These are phyloP conservation scores for Luehdorfia chinensis DNA, from an alignment of 1,140 invertebrate genomes.

Conservation along the genomic window DNA sequence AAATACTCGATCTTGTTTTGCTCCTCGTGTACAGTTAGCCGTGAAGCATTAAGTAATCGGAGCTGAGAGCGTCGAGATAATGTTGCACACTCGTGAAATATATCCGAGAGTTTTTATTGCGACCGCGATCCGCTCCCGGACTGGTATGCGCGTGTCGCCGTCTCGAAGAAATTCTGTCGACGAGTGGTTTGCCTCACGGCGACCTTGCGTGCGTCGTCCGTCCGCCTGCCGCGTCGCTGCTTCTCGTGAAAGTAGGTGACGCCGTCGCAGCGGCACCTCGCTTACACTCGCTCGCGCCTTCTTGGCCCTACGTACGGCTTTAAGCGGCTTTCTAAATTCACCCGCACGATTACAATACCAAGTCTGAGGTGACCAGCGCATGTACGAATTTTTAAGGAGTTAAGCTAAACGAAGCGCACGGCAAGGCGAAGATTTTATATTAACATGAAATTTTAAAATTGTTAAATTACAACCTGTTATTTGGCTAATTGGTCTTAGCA, in stretches of 20 bases:
- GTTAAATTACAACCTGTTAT: too few species aligned
- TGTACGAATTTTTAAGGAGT: not conserved
- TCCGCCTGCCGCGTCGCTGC: conserved; percentile 31
- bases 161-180: conserved; percentile 61
- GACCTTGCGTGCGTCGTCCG: conserved; percentile 55
- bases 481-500: too few species aligned
- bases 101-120: conserved; percentile 72
- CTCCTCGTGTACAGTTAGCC: conserved; percentile 64
- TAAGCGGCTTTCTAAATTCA: conserved; percentile 62
- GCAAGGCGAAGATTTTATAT: too few species aligned
- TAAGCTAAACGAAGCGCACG: too few species aligned
- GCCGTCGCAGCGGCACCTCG: conserved; percentile 27
- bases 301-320: conserved; percentile 41
- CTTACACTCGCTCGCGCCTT: too few species aligned
- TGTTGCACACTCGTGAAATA: conserved; percentile 74
- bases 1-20: conserved; percentile 63
- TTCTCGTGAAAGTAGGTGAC: conserved; percentile 70
- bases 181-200: conserved; percentile 73
- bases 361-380: not conserved
- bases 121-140: conserved; percentile 65
- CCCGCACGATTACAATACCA: conserved; percentile 22
- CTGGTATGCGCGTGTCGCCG: conserved; percentile 70
- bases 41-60: conserved; percentile 71
- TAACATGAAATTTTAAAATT: too few species aligned
- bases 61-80: conserved; percentile 68